Evolutionary conservation across 2,888 invertebrate genomes (phyloP), one percentile per base, ranked within the genome.

Genomic region (Pollenia angustigena): DNA sequence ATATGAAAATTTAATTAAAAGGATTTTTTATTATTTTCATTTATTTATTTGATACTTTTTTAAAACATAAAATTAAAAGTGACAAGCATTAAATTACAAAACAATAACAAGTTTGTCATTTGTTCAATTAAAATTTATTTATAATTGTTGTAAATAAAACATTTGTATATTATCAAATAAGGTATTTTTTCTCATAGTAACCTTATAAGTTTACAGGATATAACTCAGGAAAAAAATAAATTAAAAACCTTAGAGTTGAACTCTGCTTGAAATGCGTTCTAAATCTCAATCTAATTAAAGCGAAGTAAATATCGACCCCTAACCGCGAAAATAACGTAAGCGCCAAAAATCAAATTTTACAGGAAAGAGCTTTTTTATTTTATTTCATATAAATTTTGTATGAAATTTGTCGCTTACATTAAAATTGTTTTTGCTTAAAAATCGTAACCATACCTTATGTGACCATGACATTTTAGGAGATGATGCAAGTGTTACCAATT

Each of bases 211-310:
- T 50, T 42, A 9, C 14, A 48, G 52, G 62, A 23, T 46, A 18
- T 48, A 83, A 64, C 44, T 23, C 32, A 32, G 4, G n/a, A 50
- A 16, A 62, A 80, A 79, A 58, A 66, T 50, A 64, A 64, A 76
- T 44, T 60, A 58, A 80, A 48, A 69, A 58, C 1, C 81, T 48
- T 62, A 87, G 91, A 91, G 91, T 91, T 91, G 60, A 88, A 91
- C 91, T 91, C 91, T 82, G 42, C 62, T 64, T 89, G 89, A 91
- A 91, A 91, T 90, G 90, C 90, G 87, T 81, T 78, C 79, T 80
- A 85, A 80, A 80, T 83, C 14, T 83, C 68, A 80, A 86, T 32
- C 50, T 72, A 72, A 76, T 64, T 58, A 81, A 80, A 82, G 74
- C 78, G n/a, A 71, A 71, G 40, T 75, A 46, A 68, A 50, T n/a